A percentile compares a stretch with the other conserved stretches of the same genome.
Conservation (phyloP, 2,888 invertebrate genomes). For the Clanis bilineata region DNA sequence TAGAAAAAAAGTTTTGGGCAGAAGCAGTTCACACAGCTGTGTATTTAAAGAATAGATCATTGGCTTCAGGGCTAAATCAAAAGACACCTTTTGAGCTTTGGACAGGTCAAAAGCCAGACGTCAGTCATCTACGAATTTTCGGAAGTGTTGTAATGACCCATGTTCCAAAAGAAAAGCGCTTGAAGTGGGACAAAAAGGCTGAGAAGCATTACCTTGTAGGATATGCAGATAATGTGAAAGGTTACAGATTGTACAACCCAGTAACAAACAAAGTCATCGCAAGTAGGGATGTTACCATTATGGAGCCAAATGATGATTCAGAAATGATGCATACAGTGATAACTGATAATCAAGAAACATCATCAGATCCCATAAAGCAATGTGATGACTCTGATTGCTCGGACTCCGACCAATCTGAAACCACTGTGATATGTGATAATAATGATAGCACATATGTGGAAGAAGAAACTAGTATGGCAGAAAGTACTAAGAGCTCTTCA, state of each 20-base stretch:
- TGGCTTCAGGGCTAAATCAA: too few species aligned
- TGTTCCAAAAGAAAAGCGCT: too few species aligned
- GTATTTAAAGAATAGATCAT: too few species aligned
- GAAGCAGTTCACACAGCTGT: slow-evolving; percentile 21
- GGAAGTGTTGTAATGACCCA: slow-evolving; percentile 24
- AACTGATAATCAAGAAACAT: not conserved
- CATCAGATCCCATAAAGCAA: not conserved
- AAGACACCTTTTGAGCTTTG: too few species aligned
- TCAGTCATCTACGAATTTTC: slow-evolving; percentile 25
- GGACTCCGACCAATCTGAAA: too few species aligned
- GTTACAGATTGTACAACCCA: not conserved
- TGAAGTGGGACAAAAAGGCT: slow-evolving; percentile 26
- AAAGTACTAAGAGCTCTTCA: too few species aligned
- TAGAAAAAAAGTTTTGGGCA: slow-evolving; percentile 21
- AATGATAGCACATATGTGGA: not conserved
- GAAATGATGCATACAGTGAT: not conserved
- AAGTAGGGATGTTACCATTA: slow-evolving; percentile 13
- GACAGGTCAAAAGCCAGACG: slow-evolving; percentile 23
- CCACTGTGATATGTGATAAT: too few species aligned
- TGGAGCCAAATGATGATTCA: too few species aligned
- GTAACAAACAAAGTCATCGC: not conserved
- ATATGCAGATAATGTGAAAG: slow-evolving; percentile 3
- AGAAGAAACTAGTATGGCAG: too few species aligned
- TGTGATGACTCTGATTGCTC: not conserved
- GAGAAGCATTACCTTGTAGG: slow-evolving; percentile 13